These are phyloP conservation scores for Cranoglanis bouderius DNA, from an alignment of 2,113 vertebrate genomes.

Conservation along the genomic window DNA sequence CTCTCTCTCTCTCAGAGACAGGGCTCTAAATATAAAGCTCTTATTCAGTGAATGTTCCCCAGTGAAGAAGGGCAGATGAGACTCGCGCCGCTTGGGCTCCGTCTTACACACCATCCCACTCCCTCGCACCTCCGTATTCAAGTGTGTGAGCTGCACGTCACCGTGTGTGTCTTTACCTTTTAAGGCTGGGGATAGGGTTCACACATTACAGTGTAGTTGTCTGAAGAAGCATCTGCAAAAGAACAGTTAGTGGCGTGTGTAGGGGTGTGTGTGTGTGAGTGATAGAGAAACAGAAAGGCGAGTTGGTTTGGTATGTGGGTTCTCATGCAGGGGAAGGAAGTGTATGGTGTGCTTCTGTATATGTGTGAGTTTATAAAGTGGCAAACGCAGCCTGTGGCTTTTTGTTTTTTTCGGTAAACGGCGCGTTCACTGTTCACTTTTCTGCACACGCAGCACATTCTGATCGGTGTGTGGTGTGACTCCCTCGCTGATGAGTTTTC, in stretches of 20 bases:
- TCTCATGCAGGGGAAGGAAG: constrained; percentile 49
- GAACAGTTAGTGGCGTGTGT: constrained; percentile 21
- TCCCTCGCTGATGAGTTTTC: not conserved
- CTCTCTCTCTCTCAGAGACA: constrained; percentile 11
- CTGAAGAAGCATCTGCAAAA: constrained; percentile 41
- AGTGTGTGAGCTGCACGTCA: not conserved
- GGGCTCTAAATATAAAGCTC: constrained; percentile 38
- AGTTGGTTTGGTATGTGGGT: constrained; percentile 36
- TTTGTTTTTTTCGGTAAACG: constrained; percentile 47
- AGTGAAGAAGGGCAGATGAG: constrained; percentile 14
- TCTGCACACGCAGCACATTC: not conserved
- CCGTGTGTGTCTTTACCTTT: constrained; percentile 28
- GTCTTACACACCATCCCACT: constrained; percentile 1
- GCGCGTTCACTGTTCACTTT: not conserved
- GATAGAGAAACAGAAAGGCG: constrained; percentile 22
- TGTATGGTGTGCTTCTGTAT: constrained; percentile 23
- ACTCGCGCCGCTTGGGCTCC: not conserved
- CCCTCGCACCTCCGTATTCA: not conserved
- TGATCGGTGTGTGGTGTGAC: not conserved
- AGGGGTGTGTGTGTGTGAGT: not conserved
- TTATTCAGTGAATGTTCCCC: not conserved
- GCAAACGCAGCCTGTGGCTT: constrained; percentile 19
- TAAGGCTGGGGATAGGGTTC: constrained; percentile 27
- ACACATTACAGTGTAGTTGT: not conserved
- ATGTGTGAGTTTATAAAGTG: not conserved